phyloP scores from a whole-genome alignment of 2,888 invertebrate species.

The Oasisia sp. region DNA sequence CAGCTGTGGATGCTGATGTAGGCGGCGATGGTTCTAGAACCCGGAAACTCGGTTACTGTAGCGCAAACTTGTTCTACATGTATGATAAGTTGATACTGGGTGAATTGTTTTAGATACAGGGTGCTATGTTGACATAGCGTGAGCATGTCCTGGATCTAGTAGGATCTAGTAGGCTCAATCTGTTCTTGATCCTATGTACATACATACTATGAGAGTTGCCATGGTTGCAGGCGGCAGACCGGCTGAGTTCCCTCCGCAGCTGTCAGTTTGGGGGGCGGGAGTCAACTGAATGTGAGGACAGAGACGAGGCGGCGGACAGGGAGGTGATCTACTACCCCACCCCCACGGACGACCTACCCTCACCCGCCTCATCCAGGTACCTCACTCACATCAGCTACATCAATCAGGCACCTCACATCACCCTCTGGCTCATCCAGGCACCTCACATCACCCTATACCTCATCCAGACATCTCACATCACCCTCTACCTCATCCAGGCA shows the following conservation, averaged over 20 bases:
- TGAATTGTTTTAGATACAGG: background rate
- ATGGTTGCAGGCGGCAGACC: background rate
- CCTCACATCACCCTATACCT: too few relatives aligned
- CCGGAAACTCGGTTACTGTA: background rate
- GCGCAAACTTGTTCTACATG: background rate
- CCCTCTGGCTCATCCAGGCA: too few relatives aligned
- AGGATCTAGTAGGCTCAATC: too few relatives aligned
- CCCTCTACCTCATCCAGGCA: too few relatives aligned
- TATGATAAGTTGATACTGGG: background rate
- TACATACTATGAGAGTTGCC: background rate
- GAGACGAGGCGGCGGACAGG: constrained; percentile 14
- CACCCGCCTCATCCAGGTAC: background rate
- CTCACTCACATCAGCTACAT: background rate
- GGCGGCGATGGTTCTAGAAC: background rate
- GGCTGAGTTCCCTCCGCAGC: background rate
- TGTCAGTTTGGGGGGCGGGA: background rate
- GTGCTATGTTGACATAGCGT: background rate
- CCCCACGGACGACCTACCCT: background rate
- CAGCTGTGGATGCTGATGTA: background rate
- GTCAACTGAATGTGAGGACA: constrained; percentile 18
- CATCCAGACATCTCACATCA: too few relatives aligned
- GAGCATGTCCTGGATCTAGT: background rate
- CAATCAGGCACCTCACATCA: too few relatives aligned
- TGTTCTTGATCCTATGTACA: too few relatives aligned
- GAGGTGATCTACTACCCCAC: constrained; percentile 22